Evolutionary conservation across 1,140 invertebrate genomes (phyloP), one percentile per base, ranked within the genome.

Genomic region (Melitaea cinxia): DNA sequence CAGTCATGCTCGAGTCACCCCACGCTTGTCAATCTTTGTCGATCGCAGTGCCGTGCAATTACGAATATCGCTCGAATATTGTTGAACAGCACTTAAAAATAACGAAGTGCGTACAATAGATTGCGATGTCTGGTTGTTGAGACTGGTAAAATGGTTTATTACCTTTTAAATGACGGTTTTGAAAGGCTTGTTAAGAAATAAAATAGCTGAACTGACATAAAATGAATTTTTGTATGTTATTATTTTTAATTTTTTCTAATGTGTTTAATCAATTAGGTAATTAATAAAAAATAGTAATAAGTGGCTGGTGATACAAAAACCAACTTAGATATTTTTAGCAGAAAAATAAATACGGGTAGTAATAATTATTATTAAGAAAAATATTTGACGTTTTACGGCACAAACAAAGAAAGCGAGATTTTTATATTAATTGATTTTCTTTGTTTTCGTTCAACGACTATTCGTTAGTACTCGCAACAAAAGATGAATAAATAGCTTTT

Each of bases 61-160:
- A 37, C 14, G 14, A 15, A 14, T 37, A 37, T 15, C 35, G 35
- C 35, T n/a, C 12, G 12, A 37, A 37, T 37, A n/a, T 37, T 37
- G 35, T 37, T 37, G 35, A 37, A 37, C n/a, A 37, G 35, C 35
- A 37, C 35, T 37, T 37, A 37, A 37, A 33, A 37, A 37, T 37
- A 37, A 37, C 35, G 35, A 37, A 37, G 35, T 37, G 35, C 35
- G 35, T 37, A n/a, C 35, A 37, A 37, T 14, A 37, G 35, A 37
- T 14, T 37, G 35, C 35, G 4, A 37, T 14, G 35, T 37, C 35
- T 12, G 14, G 35, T 15, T 37, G 1, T n/a, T n/a, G 2, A 37
- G 35, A 37, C n/a, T 14, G 35, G 14, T 14, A n/a, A 37, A n/a
- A n/a, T n/a, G n/a, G 3, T 37, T 14, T n/a, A 37, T 37, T 37